Base-by-base conservation (phyloP, 2,888 invertebrate genomes). In the Zhuqinia jingwanae region DNA sequence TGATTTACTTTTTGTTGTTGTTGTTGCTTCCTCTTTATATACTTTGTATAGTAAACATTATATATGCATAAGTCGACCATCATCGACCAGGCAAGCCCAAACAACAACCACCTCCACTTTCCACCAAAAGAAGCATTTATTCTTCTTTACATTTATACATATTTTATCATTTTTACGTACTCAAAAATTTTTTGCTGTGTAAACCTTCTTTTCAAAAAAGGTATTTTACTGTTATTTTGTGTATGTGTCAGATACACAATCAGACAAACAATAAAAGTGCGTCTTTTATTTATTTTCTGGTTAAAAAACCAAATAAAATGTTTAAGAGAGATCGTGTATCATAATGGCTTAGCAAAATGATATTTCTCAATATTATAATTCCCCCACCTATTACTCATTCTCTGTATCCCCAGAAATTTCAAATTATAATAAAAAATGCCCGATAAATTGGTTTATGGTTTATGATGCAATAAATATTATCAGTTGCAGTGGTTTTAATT, bases 381-480 rank as follows among this genome's bases (percentile, higher is more conserved):
- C n/a, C n/a, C n/a, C n/a, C n/a, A n/a, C n/a, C n/a, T n/a, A n/a
- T n/a, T n/a, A n/a, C n/a, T n/a, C n/a, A n/a, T n/a, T n/a, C n/a
- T n/a, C n/a, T n/a, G n/a, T n/a, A n/a, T n/a, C n/a, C n/a, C n/a
- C n/a, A n/a, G n/a, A n/a, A n/a, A n/a, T n/a, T n/a, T n/a, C n/a
- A n/a, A n/a, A 58, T 58, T 2, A 58, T 20, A 20, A 58, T 63
- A 13, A 22, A 68, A 70, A 47, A 70, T 77, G 56, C n/a, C 50
- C 20, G 8, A 73, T 47, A 50, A 5, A 56, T 56, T 50, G 65
- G 68, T 80, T n/a, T n/a, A n/a, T n/a, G n/a, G n/a, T n/a, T 80
- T 81, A 81, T 81, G 68, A 81, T 11, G 25, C 25, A 42, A 70
- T 81, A 68, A 70, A 81, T n/a, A n/a, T n/a, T n/a, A n/a, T n/a